These are phyloP conservation scores for Ianthella basta DNA, from an alignment of 37 sponge, comb jelly and placozoan genomes.

Conservation along the genomic window DNA sequence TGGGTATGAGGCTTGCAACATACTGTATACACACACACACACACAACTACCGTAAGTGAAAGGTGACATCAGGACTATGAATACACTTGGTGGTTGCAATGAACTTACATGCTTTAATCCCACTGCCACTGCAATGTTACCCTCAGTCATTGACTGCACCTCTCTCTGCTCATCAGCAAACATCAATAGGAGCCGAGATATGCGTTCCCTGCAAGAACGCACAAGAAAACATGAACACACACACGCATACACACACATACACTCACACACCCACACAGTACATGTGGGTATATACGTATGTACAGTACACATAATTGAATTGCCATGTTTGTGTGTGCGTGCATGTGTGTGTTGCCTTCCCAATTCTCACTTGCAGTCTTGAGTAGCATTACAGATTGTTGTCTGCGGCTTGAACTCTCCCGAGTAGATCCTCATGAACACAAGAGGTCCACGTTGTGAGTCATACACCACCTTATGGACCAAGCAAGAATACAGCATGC, in stretches of 20 bases:
- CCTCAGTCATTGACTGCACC: constrained; percentile 52
- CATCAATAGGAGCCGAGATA: constrained; percentile 61
- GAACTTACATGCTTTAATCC: constrained; percentile 84
- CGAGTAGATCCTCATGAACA: constrained; percentile 80
- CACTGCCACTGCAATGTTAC: constrained; percentile 86
- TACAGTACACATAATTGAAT: too few species aligned
- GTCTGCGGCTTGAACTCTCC: constrained; percentile 66
- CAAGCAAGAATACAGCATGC: background rate
- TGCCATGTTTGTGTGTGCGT: too few species aligned
- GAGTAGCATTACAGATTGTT: constrained; percentile 65
- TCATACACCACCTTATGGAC: constrained; percentile 68
- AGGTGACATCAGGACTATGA: too few species aligned
- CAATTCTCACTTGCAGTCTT: constrained; percentile 41
- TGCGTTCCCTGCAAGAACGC: constrained; percentile 59
- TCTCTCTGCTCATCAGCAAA: constrained; percentile 82
- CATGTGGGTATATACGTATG: too few species aligned
- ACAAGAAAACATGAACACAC: background rate
- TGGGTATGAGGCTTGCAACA: too few species aligned
- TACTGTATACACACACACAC: too few species aligned
- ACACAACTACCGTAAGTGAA: too few species aligned
- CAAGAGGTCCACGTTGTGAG: constrained; percentile 75
- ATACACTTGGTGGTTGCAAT: background rate
- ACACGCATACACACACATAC: too few species aligned
- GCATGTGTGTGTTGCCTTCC: too few species aligned
- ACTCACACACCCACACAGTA: background rate